Evolutionary conservation across 2,888 invertebrate species (phyloP).

Genomic region (Heliconius ethilla): DNA sequence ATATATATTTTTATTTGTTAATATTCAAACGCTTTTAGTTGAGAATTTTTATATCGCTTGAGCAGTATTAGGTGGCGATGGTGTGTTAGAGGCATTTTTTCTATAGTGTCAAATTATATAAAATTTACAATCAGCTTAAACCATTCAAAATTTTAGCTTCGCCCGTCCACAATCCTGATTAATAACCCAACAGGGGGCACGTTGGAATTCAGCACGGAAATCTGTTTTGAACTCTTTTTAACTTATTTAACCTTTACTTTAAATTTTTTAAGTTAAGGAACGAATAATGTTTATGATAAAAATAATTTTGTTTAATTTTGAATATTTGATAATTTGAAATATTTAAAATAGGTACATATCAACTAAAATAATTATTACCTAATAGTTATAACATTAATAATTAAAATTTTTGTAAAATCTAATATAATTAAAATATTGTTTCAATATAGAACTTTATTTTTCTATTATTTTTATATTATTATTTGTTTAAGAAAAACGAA

Average conservation of each 20-base stretch:
- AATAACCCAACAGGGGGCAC: slow-evolving; percentile 75
- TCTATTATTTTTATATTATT: no score
- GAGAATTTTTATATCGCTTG: slow-evolving; percentile 22
- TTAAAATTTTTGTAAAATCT: neutral
- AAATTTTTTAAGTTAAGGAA: slow-evolving; percentile 23
- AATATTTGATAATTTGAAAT: neutral
- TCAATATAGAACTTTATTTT: no score
- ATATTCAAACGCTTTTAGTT: neutral
- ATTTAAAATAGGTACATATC: no score
- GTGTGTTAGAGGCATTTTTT: slow-evolving; percentile 68
- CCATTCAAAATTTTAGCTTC: slow-evolving; percentile 83
- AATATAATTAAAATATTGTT: neutral
- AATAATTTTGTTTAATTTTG: neutral
- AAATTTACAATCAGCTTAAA: slow-evolving; percentile 81
- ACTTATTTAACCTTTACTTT: slow-evolving; percentile 5
- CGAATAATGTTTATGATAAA: slow-evolving; percentile 16
- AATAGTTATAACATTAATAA: neutral
- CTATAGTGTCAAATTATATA: slow-evolving; percentile 75
- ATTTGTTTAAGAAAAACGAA: no score
- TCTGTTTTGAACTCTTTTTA: slow-evolving; percentile 36
- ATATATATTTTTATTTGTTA: neutral
- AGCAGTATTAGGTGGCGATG: slow-evolving; percentile 58
- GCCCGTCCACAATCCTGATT: slow-evolving; percentile 86
- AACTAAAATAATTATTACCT: neutral
- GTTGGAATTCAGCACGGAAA: slow-evolving; percentile 61